Base-by-base conservation (phyloP, 2,113 vertebrate species). In the Corvus cornix region DNA sequence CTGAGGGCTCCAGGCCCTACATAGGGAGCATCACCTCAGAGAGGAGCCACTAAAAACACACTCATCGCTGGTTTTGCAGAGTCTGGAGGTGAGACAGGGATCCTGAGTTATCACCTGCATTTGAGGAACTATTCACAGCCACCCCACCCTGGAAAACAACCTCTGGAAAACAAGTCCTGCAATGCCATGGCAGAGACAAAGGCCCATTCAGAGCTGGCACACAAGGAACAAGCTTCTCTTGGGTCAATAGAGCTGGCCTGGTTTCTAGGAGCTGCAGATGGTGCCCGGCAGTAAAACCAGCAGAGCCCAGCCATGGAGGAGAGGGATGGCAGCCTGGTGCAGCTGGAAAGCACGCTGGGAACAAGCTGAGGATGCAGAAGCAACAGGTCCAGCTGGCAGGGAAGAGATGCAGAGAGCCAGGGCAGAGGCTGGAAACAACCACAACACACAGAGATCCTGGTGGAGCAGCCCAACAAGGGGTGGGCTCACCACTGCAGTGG, bases 211-310 rank as follows among this genome's bases (percentile, higher is more conserved):
- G 78, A 77, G 87, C 78, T 67, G 72, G 46, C 62, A 85, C 74
- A 93, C 75, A 66, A 73, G 59, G 70, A 67, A 83, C 74, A 74
- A 51, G 74, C 70, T 87, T 30, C 78, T 69, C 70, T 43, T 85
- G 82, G 93, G 82, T 83, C 91, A 93, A 52, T 59, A 81, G 81
- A 82, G 84, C 68, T 92, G 95, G 89, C 74, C 46, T 74, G 76
- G 58, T 89, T 96, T 87, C 84, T 31, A 80, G 78, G 67, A 96
- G 91, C 81, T 91, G 62, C 87, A 95, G 95, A 91, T 82, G 87
- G 93, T 87, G 93, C 66, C 90, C 27, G 0, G 62, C 70, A 92
- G 86, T 86, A 87, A 89, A 95, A 93, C 3, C 1, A 89, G 83
- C 55, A 76, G 75, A 70, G 89, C 59, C 75, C 46, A 46, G 73